Evolutionary conservation across 2,888 invertebrate species (phyloP).

Genomic region (Myopa testacea): DNA sequence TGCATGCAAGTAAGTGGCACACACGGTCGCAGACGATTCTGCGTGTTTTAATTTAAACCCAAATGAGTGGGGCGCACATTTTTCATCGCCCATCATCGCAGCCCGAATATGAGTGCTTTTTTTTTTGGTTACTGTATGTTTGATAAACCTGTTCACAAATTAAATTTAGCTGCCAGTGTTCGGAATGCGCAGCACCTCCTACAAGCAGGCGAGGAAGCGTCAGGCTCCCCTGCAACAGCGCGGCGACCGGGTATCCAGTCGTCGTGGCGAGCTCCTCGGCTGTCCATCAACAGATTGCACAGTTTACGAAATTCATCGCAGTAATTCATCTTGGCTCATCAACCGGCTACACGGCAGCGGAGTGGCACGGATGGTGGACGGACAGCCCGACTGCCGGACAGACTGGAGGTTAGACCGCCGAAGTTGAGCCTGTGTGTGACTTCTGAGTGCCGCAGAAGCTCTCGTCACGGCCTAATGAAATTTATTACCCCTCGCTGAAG

Average conservation of each 20-base stretch:
- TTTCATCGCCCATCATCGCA: constrained; percentile 38
- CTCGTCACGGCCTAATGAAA: constrained; percentile 43
- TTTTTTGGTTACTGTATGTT: constrained; percentile 10
- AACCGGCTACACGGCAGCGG: constrained; percentile 27
- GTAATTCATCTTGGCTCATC: constrained; percentile 51
- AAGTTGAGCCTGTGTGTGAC: not conserved
- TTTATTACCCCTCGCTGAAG: constrained; percentile 42
- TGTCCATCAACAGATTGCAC: constrained; percentile 46
- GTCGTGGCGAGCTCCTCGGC: not conserved
- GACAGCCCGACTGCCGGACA: not conserved
- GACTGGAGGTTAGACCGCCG: not conserved
- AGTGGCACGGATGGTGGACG: not conserved
- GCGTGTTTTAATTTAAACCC: constrained; percentile 36
- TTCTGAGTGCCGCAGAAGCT: constrained; percentile 36
- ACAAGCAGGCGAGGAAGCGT: constrained; percentile 5
- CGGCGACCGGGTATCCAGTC: not conserved
- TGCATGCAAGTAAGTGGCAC: constrained; percentile 14
- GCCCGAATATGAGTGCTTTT: not conserved
- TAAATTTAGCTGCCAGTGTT: constrained; percentile 50
- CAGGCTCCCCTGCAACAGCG: not conserved
- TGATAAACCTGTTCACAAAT: constrained; percentile 50
- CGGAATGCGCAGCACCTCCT: constrained; percentile 34
- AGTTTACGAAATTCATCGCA: constrained; percentile 53
- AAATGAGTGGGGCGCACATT: constrained; percentile 36
- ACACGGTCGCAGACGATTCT: constrained; percentile 1